A percentile compares a stretch with the other conserved stretches of the same genome.
Conservation (phyloP, 1,140 invertebrate genomes). For the Copidosoma floridanum region DNA sequence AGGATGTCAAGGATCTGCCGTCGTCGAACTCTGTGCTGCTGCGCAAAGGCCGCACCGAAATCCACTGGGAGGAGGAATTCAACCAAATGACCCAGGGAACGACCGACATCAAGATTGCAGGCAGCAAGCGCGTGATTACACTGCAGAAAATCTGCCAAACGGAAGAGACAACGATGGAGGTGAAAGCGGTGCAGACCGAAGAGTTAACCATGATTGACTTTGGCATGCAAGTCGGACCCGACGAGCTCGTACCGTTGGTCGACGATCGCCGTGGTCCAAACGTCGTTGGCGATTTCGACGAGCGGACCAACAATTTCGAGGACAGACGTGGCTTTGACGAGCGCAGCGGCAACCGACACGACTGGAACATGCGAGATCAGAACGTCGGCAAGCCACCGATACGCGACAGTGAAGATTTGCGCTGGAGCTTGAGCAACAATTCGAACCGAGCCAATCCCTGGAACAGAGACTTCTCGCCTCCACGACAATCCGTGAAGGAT, state of each 20-base stretch:
- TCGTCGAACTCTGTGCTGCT: conserved; percentile 49
- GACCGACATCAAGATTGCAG: neutral
- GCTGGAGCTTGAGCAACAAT: conserved; percentile 45
- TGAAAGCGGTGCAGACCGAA: conserved; percentile 38
- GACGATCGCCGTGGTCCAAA: neutral
- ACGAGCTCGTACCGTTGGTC: neutral
- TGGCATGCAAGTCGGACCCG: neutral
- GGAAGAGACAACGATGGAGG: conserved; percentile 35
- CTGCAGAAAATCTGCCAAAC: conserved; percentile 55
- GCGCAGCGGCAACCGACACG: conserved; percentile 38
- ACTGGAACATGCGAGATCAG: conserved; percentile 46
- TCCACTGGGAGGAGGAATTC: conserved; percentile 45
- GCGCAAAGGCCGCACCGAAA: conserved; percentile 40
- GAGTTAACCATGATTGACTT: conserved; percentile 33
- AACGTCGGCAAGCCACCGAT: conserved; percentile 37
- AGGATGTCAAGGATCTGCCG: conserved; percentile 20
- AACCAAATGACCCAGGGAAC: neutral
- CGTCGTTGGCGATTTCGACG: no score
- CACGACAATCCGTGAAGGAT: neutral
- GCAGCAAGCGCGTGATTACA: conserved; percentile 32
- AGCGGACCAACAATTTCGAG: no score
- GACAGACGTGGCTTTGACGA: neutral
- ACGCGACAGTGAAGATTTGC: conserved; percentile 44
- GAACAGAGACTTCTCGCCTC: neutral
- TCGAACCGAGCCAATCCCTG: neutral